Base-by-base conservation (phyloP, 2,113 vertebrate species). In the Corydoras maculifer region DNA sequence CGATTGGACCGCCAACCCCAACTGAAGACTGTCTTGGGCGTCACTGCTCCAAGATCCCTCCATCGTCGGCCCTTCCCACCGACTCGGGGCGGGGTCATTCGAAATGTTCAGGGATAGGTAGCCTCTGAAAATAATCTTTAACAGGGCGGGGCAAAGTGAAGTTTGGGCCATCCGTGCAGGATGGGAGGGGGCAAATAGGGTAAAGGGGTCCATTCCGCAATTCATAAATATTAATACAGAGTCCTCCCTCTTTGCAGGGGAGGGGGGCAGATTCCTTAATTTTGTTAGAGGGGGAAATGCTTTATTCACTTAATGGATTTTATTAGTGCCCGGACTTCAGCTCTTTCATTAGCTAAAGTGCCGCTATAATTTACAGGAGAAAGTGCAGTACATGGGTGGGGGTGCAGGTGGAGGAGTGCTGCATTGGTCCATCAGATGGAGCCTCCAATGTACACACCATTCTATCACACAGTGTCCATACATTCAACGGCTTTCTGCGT, bases 261-360 rank as follows among this genome's bases (percentile, higher is more conserved):
- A 84, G 87, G 62, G 87, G 87, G 87, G 80, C 83, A 84, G 85
- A 89, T 85, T 87, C 87, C 90, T 91, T 91, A 90, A 90, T 91
- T 91, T 91, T 87, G 89, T 91, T 91, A 89, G 86, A 88, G 86
- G 86, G 90, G 89, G 88, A 89, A 91, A 88, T 85, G 88, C 89
- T 90, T 91, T 90, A 91, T 90, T 90, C 88, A 90, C 87, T 90
- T 90, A 91, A 91, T 91, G 90, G 89, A 86, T 90, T 91, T 91
- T 90, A 91, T 91, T 91, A 91, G 89, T 90, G 88, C 82, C 84
- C 77, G 77, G 85, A 88, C 88, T 89, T 90, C 87, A 89, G 90
- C 88, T 89, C 88, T 91, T 91, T 91, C 90, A 91, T 91, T 91
- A 91, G 88, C 87, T 90, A 90, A 90, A 91, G 90, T 91, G 90